Evolutionary conservation across 2,888 invertebrate species (phyloP).

Genomic region (Fragum fragum): DNA sequence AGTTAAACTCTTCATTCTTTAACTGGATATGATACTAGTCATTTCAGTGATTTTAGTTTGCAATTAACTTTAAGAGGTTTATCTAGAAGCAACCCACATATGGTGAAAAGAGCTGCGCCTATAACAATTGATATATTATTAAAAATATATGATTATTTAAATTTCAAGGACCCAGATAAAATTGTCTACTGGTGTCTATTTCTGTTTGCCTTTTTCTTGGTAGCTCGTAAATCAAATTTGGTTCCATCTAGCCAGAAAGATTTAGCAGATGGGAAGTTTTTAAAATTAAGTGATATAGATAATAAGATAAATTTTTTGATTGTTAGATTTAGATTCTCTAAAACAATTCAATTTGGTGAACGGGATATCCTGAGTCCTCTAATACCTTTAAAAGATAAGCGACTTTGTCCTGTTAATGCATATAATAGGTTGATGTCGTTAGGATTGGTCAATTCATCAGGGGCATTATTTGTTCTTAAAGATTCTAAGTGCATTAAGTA

Average conservation of each 20-base stretch:
- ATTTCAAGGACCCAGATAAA: background rate
- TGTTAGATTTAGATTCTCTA: too few relatives aligned
- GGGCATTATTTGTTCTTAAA: background rate
- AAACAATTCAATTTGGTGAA: conserved; percentile 4
- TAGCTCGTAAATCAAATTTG: background rate
- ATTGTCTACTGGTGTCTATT: background rate
- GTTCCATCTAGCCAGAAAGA: background rate
- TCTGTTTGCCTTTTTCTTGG: conserved; percentile 1
- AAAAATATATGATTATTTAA: background rate
- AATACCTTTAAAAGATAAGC: background rate
- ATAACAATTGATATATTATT: background rate
- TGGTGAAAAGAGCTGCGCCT: conserved; percentile 10
- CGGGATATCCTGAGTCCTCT: background rate
- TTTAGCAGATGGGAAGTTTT: background rate
- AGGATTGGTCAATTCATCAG: background rate
- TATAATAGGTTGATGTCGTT: background rate
- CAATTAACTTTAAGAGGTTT: too few relatives aligned
- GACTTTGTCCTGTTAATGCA: background rate
- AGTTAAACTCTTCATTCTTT: conserved; percentile 28
- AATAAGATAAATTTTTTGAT: background rate
- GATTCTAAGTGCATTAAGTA: conserved; percentile 19
- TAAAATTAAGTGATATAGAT: background rate
- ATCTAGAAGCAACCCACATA: background rate
- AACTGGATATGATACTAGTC: too few relatives aligned
- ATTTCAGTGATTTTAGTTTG: conserved; percentile 14